Percentiles rank a stretch among this genome's conserved stretches.
Evolutionary conservation across 2,113 vertebrate species (phyloP).

Genomic region (Mesocricetus auratus): DNA sequence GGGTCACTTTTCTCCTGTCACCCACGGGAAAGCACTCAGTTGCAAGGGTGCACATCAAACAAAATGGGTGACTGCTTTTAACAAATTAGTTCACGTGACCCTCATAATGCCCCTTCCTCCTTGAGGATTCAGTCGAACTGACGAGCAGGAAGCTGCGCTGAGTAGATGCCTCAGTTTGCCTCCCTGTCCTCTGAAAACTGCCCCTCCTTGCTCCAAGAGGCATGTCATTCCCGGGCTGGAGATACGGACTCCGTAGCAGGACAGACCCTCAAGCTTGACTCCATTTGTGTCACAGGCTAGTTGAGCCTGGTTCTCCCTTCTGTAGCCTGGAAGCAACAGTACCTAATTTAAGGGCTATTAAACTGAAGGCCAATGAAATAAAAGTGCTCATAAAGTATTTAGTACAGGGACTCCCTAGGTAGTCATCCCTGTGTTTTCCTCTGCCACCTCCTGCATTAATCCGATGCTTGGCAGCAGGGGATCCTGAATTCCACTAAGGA

Average conservation of each 20-base stretch:
- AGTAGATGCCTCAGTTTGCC: not conserved
- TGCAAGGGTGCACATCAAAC: accelerated
- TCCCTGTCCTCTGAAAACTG: not conserved
- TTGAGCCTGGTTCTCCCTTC: not conserved
- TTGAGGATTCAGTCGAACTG: not conserved
- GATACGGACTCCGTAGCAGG: accelerated
- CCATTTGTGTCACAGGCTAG: not conserved
- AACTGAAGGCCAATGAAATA: not conserved
- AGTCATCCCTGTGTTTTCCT: not conserved
- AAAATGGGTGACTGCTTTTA: accelerated
- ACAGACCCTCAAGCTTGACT: not conserved
- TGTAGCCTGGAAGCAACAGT: not conserved
- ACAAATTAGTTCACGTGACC: not conserved
- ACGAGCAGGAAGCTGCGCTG: not conserved
- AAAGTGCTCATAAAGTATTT: not conserved
- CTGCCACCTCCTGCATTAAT: not conserved
- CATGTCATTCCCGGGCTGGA: not conserved
- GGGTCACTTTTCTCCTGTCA: not conserved
- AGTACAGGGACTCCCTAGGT: not conserved
- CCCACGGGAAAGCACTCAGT: accelerated
- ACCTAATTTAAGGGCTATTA: not conserved
- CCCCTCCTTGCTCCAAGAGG: not conserved
- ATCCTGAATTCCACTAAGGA: not conserved
- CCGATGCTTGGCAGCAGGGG: not conserved
- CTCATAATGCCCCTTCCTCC: not conserved